Evolutionary conservation across 2,797 vertebrate genomes (phyloP).

Genomic region (Rhynchotus rufescens): DNA sequence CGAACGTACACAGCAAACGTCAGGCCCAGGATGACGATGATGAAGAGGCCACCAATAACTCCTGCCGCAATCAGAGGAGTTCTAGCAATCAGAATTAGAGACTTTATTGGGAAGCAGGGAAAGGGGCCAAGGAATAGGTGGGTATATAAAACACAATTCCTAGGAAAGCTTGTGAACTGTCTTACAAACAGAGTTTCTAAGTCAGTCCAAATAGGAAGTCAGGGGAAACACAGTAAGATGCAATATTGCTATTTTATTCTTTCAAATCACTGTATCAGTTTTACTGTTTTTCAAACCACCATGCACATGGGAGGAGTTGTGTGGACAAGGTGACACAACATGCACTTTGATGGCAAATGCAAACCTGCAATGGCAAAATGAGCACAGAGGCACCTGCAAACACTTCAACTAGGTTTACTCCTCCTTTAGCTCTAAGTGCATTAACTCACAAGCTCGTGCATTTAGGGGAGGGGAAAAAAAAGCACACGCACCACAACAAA

Average conservation of each 20-base stretch:
- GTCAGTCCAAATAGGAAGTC: slow-evolving; percentile 14
- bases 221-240: not conserved
- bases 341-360: slow-evolving; percentile 59
- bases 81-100: slow-evolving; percentile 81
- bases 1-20: slow-evolving; percentile 92
- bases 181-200: not conserved
- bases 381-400: not conserved
- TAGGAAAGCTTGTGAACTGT: not conserved
- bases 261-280: not conserved
- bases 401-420: not conserved
- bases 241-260: not conserved
- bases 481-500: not conserved
- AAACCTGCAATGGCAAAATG: slow-evolving; percentile 63
- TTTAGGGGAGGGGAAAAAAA: not conserved
- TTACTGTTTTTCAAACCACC: slow-evolving; percentile 11
- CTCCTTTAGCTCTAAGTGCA: not conserved
- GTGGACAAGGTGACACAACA: slow-evolving; percentile 66
- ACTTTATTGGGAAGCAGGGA: not conserved
- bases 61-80: slow-evolving; percentile 95
- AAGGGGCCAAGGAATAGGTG: not conserved
- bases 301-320: slow-evolving; percentile 58
- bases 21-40: slow-evolving; percentile 92
- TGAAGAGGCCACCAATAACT: slow-evolving; percentile 93
- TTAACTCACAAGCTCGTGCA: not conserved
- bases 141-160: not conserved